Evolutionary conservation across 64 coral and sea anemone genomes (phyloP), one percentile per base, ranked within the genome.

Genomic region (Pocillopora damicornis): DNA sequence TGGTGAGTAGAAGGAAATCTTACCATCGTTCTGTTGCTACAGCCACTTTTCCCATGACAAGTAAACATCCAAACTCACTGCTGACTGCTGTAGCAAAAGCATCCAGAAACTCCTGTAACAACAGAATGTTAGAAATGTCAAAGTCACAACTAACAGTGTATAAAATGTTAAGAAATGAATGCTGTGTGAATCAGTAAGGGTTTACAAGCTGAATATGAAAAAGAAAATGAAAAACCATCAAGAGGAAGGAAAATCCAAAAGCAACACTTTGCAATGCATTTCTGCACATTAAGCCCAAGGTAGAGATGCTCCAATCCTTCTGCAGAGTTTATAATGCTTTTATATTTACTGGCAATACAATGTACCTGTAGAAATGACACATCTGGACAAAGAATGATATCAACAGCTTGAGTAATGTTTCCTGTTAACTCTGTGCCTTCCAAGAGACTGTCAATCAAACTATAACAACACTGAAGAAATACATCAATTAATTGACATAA

Each of bases 31-130:
- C 93, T 37, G 97, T 95, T 86, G 97, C 97, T 13, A 99, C 97
- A 20, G 97, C 97, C 81, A 99, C 90, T 90, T 99, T 99, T 15
- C 97, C 93, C 93, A 99, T 94, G 78, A 99, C 93, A 22, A 99
- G 67, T 60, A 99, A 86, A 59, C 97, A 99, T 37, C 97, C 97
- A 95, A 99, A 99, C 67, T 99, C 90, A 88, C 97, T 99, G 59
- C 93, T 93, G 20, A 99, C 90, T 25, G 90, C 90, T 63, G 90
- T 88, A 36, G 92, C 93, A 89, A 99, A 99, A 38, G 87, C 88
- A 86, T 99, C 97, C 35, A 99, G 73, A 59, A 85, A 88, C 73
- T 99, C 97, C 97, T 99, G 58, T 78, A 87, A 81, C 11, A 10
- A 77, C 36, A 38, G 59, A 5, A 61, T 34, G 7, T 51, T 7